These are phyloP conservation scores for Antedon mediterranea DNA, from an alignment of 53 echinoderm and acorn worm species.

Conservation along the genomic window DNA sequence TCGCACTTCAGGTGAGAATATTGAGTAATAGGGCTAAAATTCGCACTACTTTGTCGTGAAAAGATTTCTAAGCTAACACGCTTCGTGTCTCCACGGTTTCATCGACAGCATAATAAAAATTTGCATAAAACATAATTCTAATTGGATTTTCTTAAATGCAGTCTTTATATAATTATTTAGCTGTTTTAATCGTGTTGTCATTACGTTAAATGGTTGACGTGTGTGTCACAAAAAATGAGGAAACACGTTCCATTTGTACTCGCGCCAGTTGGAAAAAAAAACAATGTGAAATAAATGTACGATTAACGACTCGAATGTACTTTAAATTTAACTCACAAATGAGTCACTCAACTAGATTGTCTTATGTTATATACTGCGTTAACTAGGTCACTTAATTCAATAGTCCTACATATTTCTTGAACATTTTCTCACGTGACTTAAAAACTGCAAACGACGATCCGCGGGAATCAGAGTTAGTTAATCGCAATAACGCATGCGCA, in stretches of 20 bases:
- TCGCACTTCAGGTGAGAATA: not conserved
- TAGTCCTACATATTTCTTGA: not conserved
- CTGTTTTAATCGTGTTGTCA: not conserved
- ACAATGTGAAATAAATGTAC: not conserved
- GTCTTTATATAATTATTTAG: not conserved
- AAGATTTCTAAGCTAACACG: not conserved
- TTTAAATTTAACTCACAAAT: not conserved
- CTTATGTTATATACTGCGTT: not conserved
- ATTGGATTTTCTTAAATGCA: not conserved
- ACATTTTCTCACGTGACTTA: not conserved
- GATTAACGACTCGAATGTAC: not conserved
- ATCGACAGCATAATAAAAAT: not conserved
- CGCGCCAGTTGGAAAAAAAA: not conserved
- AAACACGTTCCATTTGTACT: not conserved
- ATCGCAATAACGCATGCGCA: not conserved
- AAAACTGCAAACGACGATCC: not conserved
- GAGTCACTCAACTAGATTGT: not conserved
- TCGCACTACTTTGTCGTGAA: not conserved
- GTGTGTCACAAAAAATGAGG: not conserved
- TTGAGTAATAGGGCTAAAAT: not conserved
- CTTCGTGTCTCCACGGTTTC: not conserved
- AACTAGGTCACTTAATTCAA: conserved; percentile 1
- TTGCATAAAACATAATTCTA: not conserved
- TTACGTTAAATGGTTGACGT: not conserved
- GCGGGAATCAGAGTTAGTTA: not conserved